phyloP scores from a whole-genome alignment of 2,888 invertebrate species.

The Alloscopus bannaensis region DNA sequence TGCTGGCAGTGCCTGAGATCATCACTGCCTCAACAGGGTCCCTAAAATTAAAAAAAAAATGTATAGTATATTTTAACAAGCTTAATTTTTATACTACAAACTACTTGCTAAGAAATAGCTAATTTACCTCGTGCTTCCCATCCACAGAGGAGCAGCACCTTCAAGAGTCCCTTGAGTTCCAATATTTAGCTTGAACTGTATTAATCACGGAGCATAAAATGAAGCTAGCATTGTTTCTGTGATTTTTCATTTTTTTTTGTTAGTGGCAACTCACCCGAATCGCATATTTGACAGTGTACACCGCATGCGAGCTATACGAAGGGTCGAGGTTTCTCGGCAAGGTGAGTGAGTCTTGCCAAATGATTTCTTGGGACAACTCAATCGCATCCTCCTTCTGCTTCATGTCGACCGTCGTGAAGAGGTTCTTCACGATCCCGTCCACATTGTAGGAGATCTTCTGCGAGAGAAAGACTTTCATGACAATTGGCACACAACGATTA shows the following conservation, averaged over 20 bases:
- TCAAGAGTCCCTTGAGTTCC: slow-evolving; percentile 53
- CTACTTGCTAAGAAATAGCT: too few relatives aligned
- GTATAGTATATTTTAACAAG: too few relatives aligned
- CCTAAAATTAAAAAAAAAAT: too few relatives aligned
- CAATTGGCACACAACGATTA: slow-evolving; percentile 45
- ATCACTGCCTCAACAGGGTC: slow-evolving; percentile 29
- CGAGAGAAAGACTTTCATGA: slow-evolving; percentile 57
- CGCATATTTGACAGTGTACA: slow-evolving; percentile 54
- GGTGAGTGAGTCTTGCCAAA: slow-evolving; percentile 45
- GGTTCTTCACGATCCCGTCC: slow-evolving; percentile 48
- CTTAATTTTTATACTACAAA: too few relatives aligned
- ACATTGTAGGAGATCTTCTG: slow-evolving; percentile 55
- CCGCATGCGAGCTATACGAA: slow-evolving; percentile 41
- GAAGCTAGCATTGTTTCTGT: neutral
- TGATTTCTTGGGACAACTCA: slow-evolving; percentile 40
- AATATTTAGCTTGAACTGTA: slow-evolving; percentile 50
- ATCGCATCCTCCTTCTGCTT: slow-evolving; percentile 48
- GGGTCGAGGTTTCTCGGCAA: slow-evolving; percentile 41
- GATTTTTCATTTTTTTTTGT: neutral
- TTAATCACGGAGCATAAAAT: neutral
- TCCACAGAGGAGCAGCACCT: slow-evolving; percentile 41
- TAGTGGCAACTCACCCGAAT: slow-evolving; percentile 51
- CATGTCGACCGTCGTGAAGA: slow-evolving; percentile 48
- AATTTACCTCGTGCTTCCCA: slow-evolving; percentile 45
- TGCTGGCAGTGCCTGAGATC: slow-evolving; percentile 45